Conservation (phyloP, 2,113 vertebrate species). For the Lophura nycthemera region DNA sequence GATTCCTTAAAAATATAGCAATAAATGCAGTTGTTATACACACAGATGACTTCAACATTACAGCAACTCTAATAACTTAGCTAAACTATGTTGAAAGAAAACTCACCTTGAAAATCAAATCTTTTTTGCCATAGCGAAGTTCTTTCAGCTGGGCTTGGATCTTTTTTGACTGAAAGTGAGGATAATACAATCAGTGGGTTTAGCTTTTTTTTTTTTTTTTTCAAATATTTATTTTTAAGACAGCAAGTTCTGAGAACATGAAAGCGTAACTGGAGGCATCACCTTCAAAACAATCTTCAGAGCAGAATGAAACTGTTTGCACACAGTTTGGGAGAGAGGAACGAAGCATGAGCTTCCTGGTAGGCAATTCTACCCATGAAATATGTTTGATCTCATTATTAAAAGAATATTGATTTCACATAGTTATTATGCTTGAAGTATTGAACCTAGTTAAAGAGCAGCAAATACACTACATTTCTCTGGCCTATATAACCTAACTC, state of each 20-base stretch:
- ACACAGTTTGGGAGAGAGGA: neutral
- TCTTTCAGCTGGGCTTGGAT: slow-evolving; percentile 99
- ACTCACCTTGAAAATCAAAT: slow-evolving; percentile 98
- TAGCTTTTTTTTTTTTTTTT: neutral
- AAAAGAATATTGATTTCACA: neutral
- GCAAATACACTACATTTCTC: neutral
- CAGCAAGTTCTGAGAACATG: neutral
- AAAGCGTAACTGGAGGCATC: neutral
- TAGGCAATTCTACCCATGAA: neutral
- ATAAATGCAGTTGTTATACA: neutral
- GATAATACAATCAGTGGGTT: slow-evolving; percentile 75
- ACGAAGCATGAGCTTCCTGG: rapidly evolving
- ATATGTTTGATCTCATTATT: neutral
- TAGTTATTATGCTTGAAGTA: neutral
- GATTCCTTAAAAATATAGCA: neutral
- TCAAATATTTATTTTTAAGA: slow-evolving; percentile 65
- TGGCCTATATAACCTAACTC: neutral
- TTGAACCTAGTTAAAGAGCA: neutral
- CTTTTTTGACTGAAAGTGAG: slow-evolving; percentile 93
- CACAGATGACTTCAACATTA: neutral
- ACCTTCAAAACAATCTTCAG: neutral
- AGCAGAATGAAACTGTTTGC: neutral
- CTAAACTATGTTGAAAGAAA: neutral
- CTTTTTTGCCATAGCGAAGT: slow-evolving; percentile 97
- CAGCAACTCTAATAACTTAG: neutral